Evolutionary conservation across 2,797 vertebrate species (phyloP), one percentile per base, ranked within the genome.

Genomic region (Paramormyrops hopkinsi): DNA sequence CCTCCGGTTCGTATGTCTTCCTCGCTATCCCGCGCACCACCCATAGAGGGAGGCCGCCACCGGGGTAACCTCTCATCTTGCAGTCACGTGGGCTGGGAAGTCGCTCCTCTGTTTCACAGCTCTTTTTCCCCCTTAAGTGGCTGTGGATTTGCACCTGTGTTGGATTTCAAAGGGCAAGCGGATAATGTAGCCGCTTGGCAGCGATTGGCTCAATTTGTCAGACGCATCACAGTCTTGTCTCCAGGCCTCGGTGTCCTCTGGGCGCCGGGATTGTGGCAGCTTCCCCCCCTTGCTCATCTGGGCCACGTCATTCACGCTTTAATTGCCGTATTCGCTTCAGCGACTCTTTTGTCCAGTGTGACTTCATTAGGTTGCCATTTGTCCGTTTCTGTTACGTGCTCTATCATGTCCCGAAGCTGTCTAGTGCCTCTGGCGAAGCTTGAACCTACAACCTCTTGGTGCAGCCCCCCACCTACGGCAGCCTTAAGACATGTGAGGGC

Each of bases 81-180:
- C 50, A 54, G 48, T 22, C 50, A 54, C 48, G 19, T 41, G 12
- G 22, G 22, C 84, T 0, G 51, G 25, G 33, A 7, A 11, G 3
- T 33, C 2, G 11, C 84, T 86, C 48, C 88, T 90, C 6, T 84
- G 89, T 84, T 89, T 84, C 22, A 89, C 90, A 90, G 62, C 88
- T 62, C 85, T 59, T 90, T 54, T 88, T 54, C 86, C 92, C 87
- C 90, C 50, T 50, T 17, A 82, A 46, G 92, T 92, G 91, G 91
- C 92, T 54, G 2, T 88, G 91, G 93, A 93, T 90, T 89, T 37
- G 92, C 92, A 95, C 91, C 92, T 91, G 93, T 91, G 91, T 94
- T 89, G 88, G 0, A 73, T 94, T 95, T 95, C 93, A 94, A 94
- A 93, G 93, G 59, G 89, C 22, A 22, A 17, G 69, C 56, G 33